These are phyloP conservation scores for Cyanistes caeruleus DNA, from an alignment of 2,113 vertebrate genomes.

Conservation along the genomic window DNA sequence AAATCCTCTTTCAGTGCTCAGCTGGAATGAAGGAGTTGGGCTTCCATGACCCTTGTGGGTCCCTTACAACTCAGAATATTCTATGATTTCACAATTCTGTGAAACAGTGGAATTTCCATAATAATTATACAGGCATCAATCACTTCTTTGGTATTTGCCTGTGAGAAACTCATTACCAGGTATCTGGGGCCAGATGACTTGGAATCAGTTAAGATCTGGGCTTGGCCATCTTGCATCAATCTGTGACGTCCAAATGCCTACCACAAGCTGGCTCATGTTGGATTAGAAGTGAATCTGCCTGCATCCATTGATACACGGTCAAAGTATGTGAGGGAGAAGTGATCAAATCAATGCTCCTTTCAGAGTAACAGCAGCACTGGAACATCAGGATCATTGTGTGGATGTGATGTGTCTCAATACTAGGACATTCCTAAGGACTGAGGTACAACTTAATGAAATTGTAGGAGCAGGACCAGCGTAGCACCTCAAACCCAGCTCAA, in stretches of 20 bases:
- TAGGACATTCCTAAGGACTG: neutral
- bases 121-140: neutral
- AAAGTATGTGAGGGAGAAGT: neutral
- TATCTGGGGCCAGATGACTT: neutral
- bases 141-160: conserved; percentile 8
- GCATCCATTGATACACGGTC: neutral
- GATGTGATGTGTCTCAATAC: neutral
- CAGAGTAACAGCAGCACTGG: neutral
- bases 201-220: conserved; percentile 10
- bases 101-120: neutral
- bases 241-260: neutral
- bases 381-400: neutral
- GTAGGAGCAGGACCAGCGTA: fast-evolving
- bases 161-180: neutral
- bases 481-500: neutral
- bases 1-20: neutral
- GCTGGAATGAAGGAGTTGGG: neutral
- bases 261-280: neutral
- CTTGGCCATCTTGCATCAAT: conserved; percentile 42
- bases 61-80: neutral
- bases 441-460: neutral
- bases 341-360: neutral
- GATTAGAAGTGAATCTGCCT: neutral
- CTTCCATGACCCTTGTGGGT: neutral
- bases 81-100: neutral